A percentile compares a stretch with the other conserved stretches of the same genome.
Conservation (phyloP, 2,888 invertebrate species). For the Barypeithes pellucidus region DNA sequence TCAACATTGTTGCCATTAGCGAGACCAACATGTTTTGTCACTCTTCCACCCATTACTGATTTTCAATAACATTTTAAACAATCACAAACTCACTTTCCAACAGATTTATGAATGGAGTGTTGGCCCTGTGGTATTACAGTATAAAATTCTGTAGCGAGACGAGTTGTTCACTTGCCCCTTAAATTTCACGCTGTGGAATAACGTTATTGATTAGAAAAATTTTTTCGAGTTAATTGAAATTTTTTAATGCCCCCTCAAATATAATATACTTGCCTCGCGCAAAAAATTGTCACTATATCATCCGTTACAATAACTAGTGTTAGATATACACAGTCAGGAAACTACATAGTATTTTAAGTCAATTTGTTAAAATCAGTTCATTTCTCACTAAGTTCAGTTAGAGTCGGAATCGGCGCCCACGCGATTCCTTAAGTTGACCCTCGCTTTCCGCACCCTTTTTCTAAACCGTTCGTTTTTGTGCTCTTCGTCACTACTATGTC, state of each 20-base stretch:
- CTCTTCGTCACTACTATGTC: slow-evolving; percentile 68
- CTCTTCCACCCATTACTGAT: too few relatives aligned
- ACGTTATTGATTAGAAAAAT: too few relatives aligned
- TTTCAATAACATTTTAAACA: too few relatives aligned
- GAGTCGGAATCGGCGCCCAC: slow-evolving; percentile 78
- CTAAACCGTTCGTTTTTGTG: slow-evolving; percentile 73
- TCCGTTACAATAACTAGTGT: slow-evolving; percentile 15
- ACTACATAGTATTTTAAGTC: slow-evolving; percentile 30
- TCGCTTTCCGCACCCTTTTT: slow-evolving; percentile 76
- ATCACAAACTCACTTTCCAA: too few relatives aligned
- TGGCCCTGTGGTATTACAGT: too few relatives aligned
- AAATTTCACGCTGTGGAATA: too few relatives aligned
- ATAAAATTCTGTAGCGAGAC: too few relatives aligned
- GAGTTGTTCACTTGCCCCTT: too few relatives aligned
- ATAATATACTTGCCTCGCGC: neutral
- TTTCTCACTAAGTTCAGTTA: slow-evolving; percentile 65
- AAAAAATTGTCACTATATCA: slow-evolving; percentile 4
- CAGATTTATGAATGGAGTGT: too few relatives aligned
- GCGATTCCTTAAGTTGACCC: slow-evolving; percentile 77
- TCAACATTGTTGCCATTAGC: too few relatives aligned
- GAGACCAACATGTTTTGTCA: too few relatives aligned
- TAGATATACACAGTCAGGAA: slow-evolving; percentile 19
- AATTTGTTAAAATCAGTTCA: slow-evolving; percentile 40
- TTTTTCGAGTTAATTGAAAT: too few relatives aligned
- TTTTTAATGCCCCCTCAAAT: neutral